These are phyloP conservation scores for Ceratothoa steindachneri DNA, from an alignment of 2,888 invertebrate species.

Conservation along the genomic window DNA sequence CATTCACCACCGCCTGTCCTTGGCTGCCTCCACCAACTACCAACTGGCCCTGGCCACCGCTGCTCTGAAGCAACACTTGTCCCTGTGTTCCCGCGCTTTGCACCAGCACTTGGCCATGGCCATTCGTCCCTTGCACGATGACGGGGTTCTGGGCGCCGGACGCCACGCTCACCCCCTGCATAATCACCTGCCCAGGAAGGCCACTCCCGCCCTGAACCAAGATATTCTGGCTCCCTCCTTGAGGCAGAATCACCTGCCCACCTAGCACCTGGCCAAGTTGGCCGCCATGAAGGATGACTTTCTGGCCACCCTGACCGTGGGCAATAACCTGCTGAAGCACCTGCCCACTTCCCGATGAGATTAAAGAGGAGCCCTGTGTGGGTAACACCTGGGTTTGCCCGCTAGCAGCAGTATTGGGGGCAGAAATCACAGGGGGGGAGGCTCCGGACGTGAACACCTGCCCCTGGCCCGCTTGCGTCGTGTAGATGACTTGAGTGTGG, in stretches of 20 bases:
- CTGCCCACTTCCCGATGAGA: slow-evolving; percentile 22
- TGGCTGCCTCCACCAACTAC: slow-evolving; percentile 36
- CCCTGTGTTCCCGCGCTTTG: slow-evolving; percentile 25
- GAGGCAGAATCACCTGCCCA: slow-evolving; percentile 48
- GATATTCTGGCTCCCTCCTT: slow-evolving; percentile 44
- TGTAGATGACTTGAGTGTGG: neutral
- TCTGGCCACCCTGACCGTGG: slow-evolving; percentile 45
- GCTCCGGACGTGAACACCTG: slow-evolving; percentile 7
- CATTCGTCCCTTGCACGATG: slow-evolving; percentile 34
- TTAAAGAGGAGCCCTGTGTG: slow-evolving; percentile 4
- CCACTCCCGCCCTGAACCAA: slow-evolving; percentile 55
- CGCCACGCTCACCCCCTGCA: slow-evolving; percentile 46
- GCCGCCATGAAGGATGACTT: slow-evolving; percentile 40
- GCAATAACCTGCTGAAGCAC: slow-evolving; percentile 33
- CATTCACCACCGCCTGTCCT: slow-evolving; percentile 53
- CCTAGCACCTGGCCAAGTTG: slow-evolving; percentile 40
- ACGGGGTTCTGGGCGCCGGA: slow-evolving; percentile 39
- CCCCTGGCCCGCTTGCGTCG: slow-evolving; percentile 19
- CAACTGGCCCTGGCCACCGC: slow-evolving; percentile 34
- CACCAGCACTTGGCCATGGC: slow-evolving; percentile 32
- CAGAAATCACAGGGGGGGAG: neutral
- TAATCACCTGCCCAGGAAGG: slow-evolving; percentile 53
- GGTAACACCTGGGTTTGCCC: slow-evolving; percentile 9
- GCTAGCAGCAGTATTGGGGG: neutral
- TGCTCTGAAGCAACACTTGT: slow-evolving; percentile 35